phyloP scores from a whole-genome alignment of 2,797 vertebrate genomes.

The Naso thynnoides region DNA sequence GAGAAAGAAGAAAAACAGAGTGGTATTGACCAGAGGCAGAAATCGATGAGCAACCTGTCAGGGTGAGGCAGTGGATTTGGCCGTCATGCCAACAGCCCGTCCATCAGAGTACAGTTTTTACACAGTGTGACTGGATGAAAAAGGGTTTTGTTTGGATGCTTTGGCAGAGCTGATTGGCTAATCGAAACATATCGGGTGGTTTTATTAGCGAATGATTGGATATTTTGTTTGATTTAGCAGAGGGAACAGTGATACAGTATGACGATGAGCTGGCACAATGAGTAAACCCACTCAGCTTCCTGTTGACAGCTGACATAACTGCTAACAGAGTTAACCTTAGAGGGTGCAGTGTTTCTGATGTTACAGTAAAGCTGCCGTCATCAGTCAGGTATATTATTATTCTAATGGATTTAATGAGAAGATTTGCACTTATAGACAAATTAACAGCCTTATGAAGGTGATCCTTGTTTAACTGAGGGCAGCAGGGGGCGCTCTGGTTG shows the following conservation, averaged over 20 bases:
- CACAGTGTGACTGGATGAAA: slow-evolving; percentile 12
- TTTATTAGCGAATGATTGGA: slow-evolving; percentile 25
- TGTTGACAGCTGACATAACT: no score
- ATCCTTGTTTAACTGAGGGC: background rate
- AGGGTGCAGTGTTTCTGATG: background rate
- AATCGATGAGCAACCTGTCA: slow-evolving; percentile 55
- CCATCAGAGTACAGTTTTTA: slow-evolving; percentile 37
- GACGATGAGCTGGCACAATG: background rate
- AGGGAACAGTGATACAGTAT: slow-evolving; percentile 6
- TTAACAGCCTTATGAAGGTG: background rate
- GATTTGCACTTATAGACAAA: background rate
- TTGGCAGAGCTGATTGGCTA: slow-evolving; percentile 13
- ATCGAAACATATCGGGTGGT: slow-evolving; percentile 13
- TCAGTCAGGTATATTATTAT: background rate
- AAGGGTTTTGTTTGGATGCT: slow-evolving; percentile 1
- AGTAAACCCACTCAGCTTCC: background rate
- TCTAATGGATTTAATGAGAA: background rate
- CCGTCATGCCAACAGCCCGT: slow-evolving; percentile 31
- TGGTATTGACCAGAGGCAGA: slow-evolving; percentile 53
- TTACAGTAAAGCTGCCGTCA: background rate
- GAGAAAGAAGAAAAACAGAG: slow-evolving; percentile 38
- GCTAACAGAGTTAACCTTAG: background rate
- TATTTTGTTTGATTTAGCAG: slow-evolving; percentile 12
- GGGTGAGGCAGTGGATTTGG: slow-evolving; percentile 47
- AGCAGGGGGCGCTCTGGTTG: no score